Evolutionary conservation across 2,797 vertebrate species (phyloP), one percentile per base, ranked within the genome.

Genomic region (Phataginus tricuspis): DNA sequence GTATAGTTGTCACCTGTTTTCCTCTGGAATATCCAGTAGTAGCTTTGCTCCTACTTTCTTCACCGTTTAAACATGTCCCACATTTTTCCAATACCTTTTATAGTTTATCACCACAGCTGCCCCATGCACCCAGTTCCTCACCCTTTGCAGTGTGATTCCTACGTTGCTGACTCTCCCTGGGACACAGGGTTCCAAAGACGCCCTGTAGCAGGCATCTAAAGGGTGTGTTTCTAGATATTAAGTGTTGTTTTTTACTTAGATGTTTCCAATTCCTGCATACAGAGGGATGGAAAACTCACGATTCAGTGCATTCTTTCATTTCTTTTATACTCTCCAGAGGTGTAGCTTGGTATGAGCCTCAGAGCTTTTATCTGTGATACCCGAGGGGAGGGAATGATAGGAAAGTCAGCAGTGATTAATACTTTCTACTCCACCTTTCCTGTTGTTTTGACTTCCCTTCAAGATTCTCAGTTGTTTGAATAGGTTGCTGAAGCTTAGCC

Each of bases 371-470:
- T 55, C 10, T 79, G 14, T 13, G 71, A 71, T 71, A 55, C 49
- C 74, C 31, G 13, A 77, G 88, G 94, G 64, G 89, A 93, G 29
- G 61, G 82, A 87, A 61, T 74, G 85, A 88, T 95, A 61, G 86
- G 92, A 83, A 83, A 91, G 92, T 86, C 90, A 91, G 34, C 86
- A 85, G 78, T 90, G 82, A 96, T 97, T 93, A 94, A 89, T 92
- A 77, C 49, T 72, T 93, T 86, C 14, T 59, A 72, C 95, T 87
- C 97, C 94, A 82, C 97, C 97, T 97, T 96, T 97, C 97, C 97
- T 93, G 97, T 92, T 92, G 72, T 64, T 96, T 61, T 55, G 63
- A 92, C 88, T 95, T 94, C 78, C 90, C 90, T 64, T 87, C 59
- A 63, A 64, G 92, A 90, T 59, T 90, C 90, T 93, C 66, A 25